Percentiles rank a stretch among this genome's conserved stretches.
Conservation (phyloP, 2,888 invertebrate genomes). For the Apotomis turbidana region DNA sequence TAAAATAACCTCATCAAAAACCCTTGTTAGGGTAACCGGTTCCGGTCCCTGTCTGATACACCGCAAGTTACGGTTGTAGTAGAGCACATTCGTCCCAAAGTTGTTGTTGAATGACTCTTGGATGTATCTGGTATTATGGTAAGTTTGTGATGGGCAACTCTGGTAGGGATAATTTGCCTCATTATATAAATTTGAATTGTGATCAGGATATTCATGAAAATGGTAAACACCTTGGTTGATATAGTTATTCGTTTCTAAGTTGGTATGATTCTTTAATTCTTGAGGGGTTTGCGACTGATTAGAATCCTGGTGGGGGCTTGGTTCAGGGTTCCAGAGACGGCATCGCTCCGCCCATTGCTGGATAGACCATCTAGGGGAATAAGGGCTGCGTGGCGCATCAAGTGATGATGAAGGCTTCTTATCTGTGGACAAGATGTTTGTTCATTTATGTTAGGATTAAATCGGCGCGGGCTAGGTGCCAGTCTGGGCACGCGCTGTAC, state of each 20-base stretch:
- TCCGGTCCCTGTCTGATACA: no score
- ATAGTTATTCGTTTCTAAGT: background rate
- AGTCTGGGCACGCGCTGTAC: no score
- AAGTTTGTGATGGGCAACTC: background rate
- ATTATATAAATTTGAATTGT: background rate
- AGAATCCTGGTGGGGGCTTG: background rate
- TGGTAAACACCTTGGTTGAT: background rate
- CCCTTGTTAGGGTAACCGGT: no score
- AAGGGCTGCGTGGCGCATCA: conserved; percentile 2
- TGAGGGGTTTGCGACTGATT: background rate
- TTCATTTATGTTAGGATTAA: background rate
- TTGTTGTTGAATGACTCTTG: conserved; percentile 8
- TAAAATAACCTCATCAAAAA: no score
- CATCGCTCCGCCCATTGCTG: conserved; percentile 28
- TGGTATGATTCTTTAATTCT: background rate
- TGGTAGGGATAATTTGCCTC: background rate
- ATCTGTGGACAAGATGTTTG: conserved; percentile 3
- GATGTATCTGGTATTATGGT: background rate
- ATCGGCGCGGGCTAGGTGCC: no score
- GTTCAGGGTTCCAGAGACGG: conserved; percentile 21
- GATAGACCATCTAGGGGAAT: conserved; percentile 34
- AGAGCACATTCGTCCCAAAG: background rate
- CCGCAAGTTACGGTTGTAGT: conserved; percentile 9
- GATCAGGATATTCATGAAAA: background rate
- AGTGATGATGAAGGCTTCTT: background rate